These are phyloP conservation scores for Heliothis peltigera DNA, from an alignment of 2,888 invertebrate species.

Conservation along the genomic window DNA sequence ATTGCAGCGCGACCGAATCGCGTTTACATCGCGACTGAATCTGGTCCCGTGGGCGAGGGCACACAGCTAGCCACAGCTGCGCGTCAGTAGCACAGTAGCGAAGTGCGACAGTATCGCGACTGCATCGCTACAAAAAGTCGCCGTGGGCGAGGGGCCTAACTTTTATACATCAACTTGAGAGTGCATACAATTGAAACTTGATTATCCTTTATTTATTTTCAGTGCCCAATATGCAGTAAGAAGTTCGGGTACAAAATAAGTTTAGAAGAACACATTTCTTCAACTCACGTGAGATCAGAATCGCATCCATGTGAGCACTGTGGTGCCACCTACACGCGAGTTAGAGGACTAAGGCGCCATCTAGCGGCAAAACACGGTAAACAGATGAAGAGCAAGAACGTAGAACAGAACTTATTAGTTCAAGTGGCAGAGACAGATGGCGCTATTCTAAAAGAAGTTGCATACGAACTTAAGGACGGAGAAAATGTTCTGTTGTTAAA, in stretches of 20 bases:
- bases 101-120: no score
- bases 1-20: no score
- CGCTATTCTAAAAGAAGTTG: conserved; percentile 48
- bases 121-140: no score
- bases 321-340: conserved; percentile 76
- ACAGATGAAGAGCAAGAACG: conserved; percentile 39
- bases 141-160: no score
- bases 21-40: no score
- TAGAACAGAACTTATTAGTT: conserved; percentile 44
- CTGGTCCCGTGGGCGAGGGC: no score
- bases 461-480: conserved; percentile 59
- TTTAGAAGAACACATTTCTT: conserved; percentile 79
- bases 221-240: conserved; percentile 83
- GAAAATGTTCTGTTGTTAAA: conserved; percentile 58
- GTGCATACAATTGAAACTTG: no score
- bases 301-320: conserved; percentile 74
- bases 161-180: no score
- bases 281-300: conserved; percentile 76
- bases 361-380: conserved; percentile 74
- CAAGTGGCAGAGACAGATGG: conserved; percentile 40
- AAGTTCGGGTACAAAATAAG: conserved; percentile 84
- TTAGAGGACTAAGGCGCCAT: conserved; percentile 77
- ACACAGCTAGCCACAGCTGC: no score
- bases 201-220: conserved; percentile 54
- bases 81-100: no score